These are phyloP conservation scores for Apis dorsata DNA, from an alignment of 1,140 invertebrate species.

Conservation along the genomic window DNA sequence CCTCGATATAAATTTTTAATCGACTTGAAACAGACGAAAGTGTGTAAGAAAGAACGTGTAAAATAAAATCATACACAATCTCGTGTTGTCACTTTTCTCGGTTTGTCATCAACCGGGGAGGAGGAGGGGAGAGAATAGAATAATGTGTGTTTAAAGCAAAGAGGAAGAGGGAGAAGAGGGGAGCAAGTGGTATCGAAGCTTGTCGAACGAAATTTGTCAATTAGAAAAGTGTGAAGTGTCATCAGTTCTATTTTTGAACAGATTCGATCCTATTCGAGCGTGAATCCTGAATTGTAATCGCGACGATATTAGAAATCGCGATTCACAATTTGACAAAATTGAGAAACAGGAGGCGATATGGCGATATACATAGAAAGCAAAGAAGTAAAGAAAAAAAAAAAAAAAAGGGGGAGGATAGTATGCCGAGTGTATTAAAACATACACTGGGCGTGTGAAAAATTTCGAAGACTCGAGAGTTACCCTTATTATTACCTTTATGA, in stretches of 20 bases:
- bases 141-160: conserved; percentile 2
- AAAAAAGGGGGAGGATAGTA: background rate
- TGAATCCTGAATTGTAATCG: no score
- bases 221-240: conserved; percentile 2
- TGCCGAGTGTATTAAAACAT: background rate
- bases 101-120: background rate
- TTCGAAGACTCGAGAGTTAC: background rate
- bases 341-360: background rate
- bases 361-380: conserved; percentile 38
- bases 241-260: background rate
- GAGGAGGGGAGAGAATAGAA: no score
- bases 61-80: background rate
- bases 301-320: background rate
- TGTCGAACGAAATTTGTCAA: conserved; percentile 1
- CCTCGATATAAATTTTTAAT: background rate
- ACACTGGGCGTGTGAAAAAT: background rate
- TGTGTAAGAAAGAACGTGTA: background rate
- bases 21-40: background rate
- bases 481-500: background rate
- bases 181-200: conserved; percentile 1
- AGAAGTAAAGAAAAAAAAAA: background rate
- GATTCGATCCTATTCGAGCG: background rate
- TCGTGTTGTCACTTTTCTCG: background rate
- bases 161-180: background rate
- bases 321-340: background rate